Evolutionary conservation across 1,140 invertebrate genomes (phyloP).

Genomic region (Drosophila persimilis): DNA sequence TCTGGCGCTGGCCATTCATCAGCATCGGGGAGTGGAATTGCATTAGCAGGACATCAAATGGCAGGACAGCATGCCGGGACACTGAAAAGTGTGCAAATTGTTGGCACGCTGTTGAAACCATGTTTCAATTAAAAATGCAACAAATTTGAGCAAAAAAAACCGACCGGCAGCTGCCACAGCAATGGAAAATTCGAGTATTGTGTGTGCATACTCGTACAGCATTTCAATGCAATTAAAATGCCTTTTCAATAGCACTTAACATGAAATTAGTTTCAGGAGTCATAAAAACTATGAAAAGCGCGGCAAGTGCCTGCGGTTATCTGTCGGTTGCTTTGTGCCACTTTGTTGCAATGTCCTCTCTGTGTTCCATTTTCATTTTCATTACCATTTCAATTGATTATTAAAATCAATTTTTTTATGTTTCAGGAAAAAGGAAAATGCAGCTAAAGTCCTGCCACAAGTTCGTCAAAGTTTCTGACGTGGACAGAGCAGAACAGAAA

Average conservation of each 20-base stretch:
- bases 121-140: slow-evolving; percentile 52
- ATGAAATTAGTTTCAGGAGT: slow-evolving; percentile 47
- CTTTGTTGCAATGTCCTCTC: slow-evolving; percentile 15
- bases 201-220: not conserved
- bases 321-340: slow-evolving; percentile 34
- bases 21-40: slow-evolving; percentile 20
- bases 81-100: slow-evolving; percentile 40
- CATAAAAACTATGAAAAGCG: slow-evolving; percentile 46
- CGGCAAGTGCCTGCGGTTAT: slow-evolving; percentile 46
- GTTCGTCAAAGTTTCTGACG: slow-evolving; percentile 23
- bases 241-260: slow-evolving; percentile 50
- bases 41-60: slow-evolving; percentile 17
- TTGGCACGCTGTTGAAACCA: slow-evolving; percentile 48
- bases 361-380: slow-evolving; percentile 20
- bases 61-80: slow-evolving; percentile 6
- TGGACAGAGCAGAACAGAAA: slow-evolving; percentile 3
- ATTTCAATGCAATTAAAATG: slow-evolving; percentile 47
- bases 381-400: slow-evolving; percentile 17
- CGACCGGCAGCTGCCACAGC: not conserved
- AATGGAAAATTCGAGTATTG: slow-evolving; percentile 2
- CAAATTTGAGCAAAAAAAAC: slow-evolving; percentile 28
- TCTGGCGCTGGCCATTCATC: slow-evolving; percentile 38
- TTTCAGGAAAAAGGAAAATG: not conserved
- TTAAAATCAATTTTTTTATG: slow-evolving; percentile 18
- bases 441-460: slow-evolving; percentile 2